Evolutionary conservation across 2,113 vertebrate species (phyloP).

Genomic region (Equus quagga): DNA sequence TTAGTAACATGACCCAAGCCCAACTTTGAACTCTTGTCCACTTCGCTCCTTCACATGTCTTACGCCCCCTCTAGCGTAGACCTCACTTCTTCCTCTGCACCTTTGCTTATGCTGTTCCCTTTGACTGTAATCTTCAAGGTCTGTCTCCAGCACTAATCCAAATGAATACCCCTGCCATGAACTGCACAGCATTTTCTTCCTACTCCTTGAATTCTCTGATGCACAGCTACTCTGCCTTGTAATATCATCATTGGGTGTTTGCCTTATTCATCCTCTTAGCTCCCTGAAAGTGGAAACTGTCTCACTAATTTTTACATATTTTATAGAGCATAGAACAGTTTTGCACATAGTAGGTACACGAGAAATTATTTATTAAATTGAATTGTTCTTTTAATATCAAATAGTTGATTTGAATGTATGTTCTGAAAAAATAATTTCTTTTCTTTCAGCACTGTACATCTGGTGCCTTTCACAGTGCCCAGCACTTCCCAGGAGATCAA

Average conservation of each 20-base stretch:
- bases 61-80: accelerated
- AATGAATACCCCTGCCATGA: neutral
- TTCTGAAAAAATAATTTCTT: neutral
- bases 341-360: neutral
- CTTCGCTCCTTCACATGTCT: neutral
- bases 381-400: neutral
- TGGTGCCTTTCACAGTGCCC: neutral
- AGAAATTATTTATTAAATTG: neutral
- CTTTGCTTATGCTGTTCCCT: neutral
- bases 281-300: neutral
- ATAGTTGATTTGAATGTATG: neutral
- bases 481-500: neutral
- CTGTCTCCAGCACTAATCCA: neutral
- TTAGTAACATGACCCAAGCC: neutral
- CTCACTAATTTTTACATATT: neutral
- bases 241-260: neutral
- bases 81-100: neutral
- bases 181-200: neutral
- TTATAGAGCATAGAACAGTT: neutral
- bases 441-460: neutral
- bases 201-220: neutral
- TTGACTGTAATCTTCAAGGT: neutral
- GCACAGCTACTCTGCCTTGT: neutral
- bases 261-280: neutral
- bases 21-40: neutral